These are phyloP conservation scores for Eristalis arbustorum DNA, from an alignment of 2,888 invertebrate genomes.

Conservation along the genomic window DNA sequence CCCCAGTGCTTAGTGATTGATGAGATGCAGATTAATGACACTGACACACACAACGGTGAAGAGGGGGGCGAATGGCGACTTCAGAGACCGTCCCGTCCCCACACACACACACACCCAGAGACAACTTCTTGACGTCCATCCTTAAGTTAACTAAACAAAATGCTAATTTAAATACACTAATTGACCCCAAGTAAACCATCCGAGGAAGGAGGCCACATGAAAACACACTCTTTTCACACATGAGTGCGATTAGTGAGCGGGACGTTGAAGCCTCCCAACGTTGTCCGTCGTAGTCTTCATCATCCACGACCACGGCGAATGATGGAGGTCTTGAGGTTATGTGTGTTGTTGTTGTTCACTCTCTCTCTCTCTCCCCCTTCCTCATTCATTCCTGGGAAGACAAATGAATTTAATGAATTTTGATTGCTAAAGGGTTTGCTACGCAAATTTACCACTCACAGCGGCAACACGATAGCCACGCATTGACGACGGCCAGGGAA, in stretches of 20 bases:
- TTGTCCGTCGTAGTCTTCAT: background rate
- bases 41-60: slow-evolving; percentile 30
- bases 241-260: slow-evolving; percentile 66
- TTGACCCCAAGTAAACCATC: slow-evolving; percentile 59
- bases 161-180: slow-evolving; percentile 69
- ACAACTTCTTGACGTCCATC: slow-evolving; percentile 51
- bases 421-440: slow-evolving; percentile 68
- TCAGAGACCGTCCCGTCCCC: background rate
- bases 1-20: slow-evolving; percentile 58
- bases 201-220: slow-evolving; percentile 47
- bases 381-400: slow-evolving; percentile 38
- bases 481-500: slow-evolving; percentile 17
- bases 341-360: slow-evolving; percentile 12
- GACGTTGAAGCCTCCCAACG: slow-evolving; percentile 16
- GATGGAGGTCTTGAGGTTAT: slow-evolving; percentile 40
- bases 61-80: background rate
- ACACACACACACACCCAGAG: background rate
- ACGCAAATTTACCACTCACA: slow-evolving; percentile 66
- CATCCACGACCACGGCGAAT: slow-evolving; percentile 26
- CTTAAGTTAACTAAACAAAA: slow-evolving; percentile 67
- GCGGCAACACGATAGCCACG: background rate
- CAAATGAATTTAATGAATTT: slow-evolving; percentile 70
- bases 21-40: slow-evolving; percentile 70
- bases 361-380: background rate
- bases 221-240: slow-evolving; percentile 65